Evolutionary conservation across 64 coral and sea anemone species (phyloP).

Genomic region (Platygyra sinensis): DNA sequence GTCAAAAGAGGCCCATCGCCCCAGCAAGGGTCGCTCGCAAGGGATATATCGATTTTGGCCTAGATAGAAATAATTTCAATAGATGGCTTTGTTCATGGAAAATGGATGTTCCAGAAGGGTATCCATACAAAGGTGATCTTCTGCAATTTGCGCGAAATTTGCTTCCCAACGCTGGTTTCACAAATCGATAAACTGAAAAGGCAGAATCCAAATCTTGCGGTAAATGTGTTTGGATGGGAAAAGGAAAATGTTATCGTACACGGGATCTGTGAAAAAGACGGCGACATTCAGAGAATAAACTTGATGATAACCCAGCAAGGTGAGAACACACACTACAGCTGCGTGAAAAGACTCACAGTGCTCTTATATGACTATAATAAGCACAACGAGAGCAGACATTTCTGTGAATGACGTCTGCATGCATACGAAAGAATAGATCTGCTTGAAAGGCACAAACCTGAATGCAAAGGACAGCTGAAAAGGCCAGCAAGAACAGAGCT

Average conservation of each 20-base stretch:
- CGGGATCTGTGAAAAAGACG: too few relatives aligned
- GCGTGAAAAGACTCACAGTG: background rate
- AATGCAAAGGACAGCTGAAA: background rate
- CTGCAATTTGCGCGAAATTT: too few relatives aligned
- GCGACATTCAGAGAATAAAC: too few relatives aligned
- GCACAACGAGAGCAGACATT: background rate
- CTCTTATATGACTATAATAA: background rate
- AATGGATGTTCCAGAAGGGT: too few relatives aligned
- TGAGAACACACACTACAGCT: background rate
- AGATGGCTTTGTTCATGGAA: too few relatives aligned
- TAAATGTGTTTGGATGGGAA: background rate
- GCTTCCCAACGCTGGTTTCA: background rate
- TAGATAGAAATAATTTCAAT: too few relatives aligned
- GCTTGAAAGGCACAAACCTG: background rate
- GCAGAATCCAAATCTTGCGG: background rate
- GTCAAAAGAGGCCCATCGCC: too few relatives aligned
- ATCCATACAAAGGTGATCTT: too few relatives aligned
- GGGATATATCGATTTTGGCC: too few relatives aligned
- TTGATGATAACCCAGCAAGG: background rate
- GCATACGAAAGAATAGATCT: background rate
- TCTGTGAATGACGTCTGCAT: background rate
- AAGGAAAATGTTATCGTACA: background rate
- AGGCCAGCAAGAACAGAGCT: conserved; percentile 22
- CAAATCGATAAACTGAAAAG: background rate
- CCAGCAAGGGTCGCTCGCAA: too few relatives aligned